phyloP scores from a whole-genome alignment of 1,140 invertebrate species.

The Papilio helenus region DNA sequence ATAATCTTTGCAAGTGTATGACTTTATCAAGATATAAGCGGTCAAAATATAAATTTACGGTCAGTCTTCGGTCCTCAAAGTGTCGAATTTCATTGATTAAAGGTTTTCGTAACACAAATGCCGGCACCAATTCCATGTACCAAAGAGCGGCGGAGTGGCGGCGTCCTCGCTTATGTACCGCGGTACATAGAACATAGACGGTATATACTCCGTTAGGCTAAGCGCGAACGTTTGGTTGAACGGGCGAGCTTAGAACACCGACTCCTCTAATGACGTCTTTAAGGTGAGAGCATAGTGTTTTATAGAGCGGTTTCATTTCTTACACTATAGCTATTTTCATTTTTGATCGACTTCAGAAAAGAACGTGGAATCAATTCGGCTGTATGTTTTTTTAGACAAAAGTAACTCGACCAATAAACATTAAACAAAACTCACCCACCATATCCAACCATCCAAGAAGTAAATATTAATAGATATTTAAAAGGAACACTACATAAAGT shows the following conservation, averaged over 20 bases:
- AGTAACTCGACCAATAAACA: too few species aligned
- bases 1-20: background rate
- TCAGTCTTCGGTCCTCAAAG: background rate
- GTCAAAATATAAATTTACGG: background rate
- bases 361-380: too few species aligned
- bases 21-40: background rate
- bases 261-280: constrained; percentile 65
- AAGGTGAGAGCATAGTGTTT: constrained; percentile 30
- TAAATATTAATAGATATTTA: too few species aligned
- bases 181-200: constrained; percentile 36
- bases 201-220: constrained; percentile 44
- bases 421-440: too few species aligned
- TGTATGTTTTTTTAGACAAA: too few species aligned
- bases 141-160: background rate
- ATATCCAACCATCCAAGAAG: too few species aligned
- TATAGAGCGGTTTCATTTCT: constrained; percentile 32
- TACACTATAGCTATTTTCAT: background rate
- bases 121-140: constrained; percentile 33
- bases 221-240: constrained; percentile 56
- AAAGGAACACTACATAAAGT: too few species aligned
- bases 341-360: background rate
- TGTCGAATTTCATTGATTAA: constrained; percentile 33
- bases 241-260: constrained; percentile 61
- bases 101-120: constrained; percentile 33
- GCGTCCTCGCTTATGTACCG: constrained; percentile 31